Percentiles rank a stretch among this genome's conserved stretches.
phyloP scores from a whole-genome alignment of 2,113 vertebrate species.

The Okapia johnstoni region DNA sequence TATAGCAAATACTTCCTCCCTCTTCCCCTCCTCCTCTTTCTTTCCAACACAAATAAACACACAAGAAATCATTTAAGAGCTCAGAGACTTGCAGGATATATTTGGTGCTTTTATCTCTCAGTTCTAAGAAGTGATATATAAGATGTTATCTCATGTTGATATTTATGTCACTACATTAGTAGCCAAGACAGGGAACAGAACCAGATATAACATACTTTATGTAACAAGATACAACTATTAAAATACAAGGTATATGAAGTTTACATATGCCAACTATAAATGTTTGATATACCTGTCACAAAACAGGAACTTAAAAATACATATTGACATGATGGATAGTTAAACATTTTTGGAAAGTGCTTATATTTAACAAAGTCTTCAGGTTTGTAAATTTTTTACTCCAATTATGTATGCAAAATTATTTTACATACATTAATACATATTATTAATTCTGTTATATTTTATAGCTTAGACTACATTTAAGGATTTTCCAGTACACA shows the following conservation, averaged over 20 bases:
- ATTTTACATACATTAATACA: background rate
- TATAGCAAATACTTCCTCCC: background rate
- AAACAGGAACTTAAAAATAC: background rate
- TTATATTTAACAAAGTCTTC: background rate
- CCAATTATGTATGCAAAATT: background rate
- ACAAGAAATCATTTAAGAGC: background rate
- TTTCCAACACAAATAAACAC: background rate
- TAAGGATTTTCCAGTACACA: background rate
- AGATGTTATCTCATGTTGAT: background rate
- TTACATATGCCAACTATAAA: background rate
- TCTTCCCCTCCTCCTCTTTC: background rate
- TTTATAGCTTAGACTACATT: background rate
- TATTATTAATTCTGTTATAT: background rate
- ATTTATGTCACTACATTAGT: background rate
- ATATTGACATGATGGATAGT: background rate
- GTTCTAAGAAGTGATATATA: background rate
- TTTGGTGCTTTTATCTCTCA: background rate
- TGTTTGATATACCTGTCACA: background rate
- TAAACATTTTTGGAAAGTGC: background rate
- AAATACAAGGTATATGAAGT: background rate
- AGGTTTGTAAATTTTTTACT: background rate
- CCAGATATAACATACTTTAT: background rate
- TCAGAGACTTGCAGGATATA: background rate
- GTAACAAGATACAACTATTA: background rate
- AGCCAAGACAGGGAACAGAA: background rate